These are phyloP conservation scores for Heloderma charlesbogerti DNA, from an alignment of 2,113 vertebrate species.

Conservation along the genomic window DNA sequence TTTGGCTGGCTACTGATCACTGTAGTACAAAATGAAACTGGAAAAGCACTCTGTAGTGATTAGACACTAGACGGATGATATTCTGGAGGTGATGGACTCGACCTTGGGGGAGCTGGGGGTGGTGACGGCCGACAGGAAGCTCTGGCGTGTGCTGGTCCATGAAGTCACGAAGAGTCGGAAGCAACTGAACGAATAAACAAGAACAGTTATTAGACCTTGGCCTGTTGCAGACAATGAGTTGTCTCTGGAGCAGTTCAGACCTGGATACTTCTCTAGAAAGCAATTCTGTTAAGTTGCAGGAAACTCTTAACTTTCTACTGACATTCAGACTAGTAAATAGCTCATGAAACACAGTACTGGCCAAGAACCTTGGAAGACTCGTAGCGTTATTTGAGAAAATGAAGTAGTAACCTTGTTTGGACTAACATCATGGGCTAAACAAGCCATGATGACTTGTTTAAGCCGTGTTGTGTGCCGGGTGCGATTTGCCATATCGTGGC, in stretches of 20 bases:
- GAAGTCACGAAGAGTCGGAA: too few species aligned
- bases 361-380: background rate
- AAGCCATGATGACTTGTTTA: too few species aligned
- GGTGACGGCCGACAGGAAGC: too few species aligned
- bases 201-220: too few species aligned
- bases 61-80: too few species aligned
- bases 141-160: too few species aligned
- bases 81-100: too few species aligned
- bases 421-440: too few species aligned
- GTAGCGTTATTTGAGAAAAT: accelerated
- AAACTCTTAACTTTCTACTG: background rate
- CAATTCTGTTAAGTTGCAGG: background rate
- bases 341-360: background rate
- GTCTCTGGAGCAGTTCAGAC: background rate
- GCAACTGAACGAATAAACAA: too few species aligned
- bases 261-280: background rate
- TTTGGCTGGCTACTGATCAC: background rate
- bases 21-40: background rate
- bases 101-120: too few species aligned
- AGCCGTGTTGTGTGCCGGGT: too few species aligned
- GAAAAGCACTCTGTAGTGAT: slow-evolving; percentile 3
- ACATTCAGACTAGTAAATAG: background rate
- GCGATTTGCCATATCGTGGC: too few species aligned
- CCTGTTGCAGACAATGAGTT: background rate
- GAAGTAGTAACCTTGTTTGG: background rate